Evolutionary conservation across 2,797 vertebrate species (phyloP), one percentile per base, ranked within the genome.

Genomic region (Silurus lanzhouensis): DNA sequence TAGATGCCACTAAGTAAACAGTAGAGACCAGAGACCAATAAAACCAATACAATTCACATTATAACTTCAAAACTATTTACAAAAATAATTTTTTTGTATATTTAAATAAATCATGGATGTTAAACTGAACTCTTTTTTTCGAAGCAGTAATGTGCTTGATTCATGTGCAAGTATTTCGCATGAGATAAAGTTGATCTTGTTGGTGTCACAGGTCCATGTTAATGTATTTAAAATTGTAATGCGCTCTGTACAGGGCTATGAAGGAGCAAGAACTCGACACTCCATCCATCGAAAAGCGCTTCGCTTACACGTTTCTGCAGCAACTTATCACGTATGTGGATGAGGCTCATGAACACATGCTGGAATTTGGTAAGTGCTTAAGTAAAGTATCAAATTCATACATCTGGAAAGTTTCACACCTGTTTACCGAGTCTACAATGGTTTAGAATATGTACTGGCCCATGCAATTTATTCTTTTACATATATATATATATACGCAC

Each of bases 241-340:
- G 80, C 20, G 19, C 3, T 20, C 38, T 12, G 6, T 31, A 22
- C 91, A 99, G 98, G 91, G 96, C 96, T 9, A 93, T 96, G 87
- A 97, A 97, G 90, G 96, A 97, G 14, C 94, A 97, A 90, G 98
- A 99, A 83, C 90, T 98, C 85, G 97, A 99, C 88, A 97, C 97
- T 0, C 97, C 97, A 57, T 97, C 97, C 7, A 99, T 98, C 83
- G 98, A 99, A 91, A 99, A 99, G 84, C 95, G 97, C 1, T 99
- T 99, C 86, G 98, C 97, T 70, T 99, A 98, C 91, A 98, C 96
- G 83, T 97, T 99, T 85, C 96, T 99, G 71, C 97, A 98, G 89
- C 97, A 98, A 20, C 96, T 99, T 87, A 97, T 98, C 91, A 95
- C 96, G 81, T 98, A 97, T 0, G 97, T 99, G 75, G 97, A 99